These are phyloP conservation scores for Anastatus disparis DNA, from an alignment of 1,140 invertebrate genomes.

Conservation along the genomic window DNA sequence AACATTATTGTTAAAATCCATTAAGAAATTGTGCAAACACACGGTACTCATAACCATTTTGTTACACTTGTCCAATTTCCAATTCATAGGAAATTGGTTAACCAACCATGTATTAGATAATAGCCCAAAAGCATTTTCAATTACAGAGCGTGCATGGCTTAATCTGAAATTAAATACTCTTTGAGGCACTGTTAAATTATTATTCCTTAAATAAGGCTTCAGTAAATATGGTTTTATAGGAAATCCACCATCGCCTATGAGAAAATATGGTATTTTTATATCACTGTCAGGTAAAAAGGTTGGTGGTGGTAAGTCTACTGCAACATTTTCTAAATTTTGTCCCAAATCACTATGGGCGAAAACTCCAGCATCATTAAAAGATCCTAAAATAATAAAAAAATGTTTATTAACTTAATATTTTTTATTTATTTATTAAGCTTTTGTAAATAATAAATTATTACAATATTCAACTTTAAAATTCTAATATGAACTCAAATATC, in stretches of 20 bases:
- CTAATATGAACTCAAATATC: too few species aligned
- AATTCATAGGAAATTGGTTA: neutral
- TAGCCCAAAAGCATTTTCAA: neutral
- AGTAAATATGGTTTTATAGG: neutral
- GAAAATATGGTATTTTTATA: neutral
- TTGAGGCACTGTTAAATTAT: neutral
- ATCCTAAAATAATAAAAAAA: neutral
- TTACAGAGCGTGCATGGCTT: neutral
- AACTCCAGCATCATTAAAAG: neutral
- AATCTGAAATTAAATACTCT: constrained; percentile 1
- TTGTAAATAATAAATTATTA: too few species aligned
- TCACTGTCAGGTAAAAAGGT: neutral
- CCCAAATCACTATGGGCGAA: constrained; percentile 6
- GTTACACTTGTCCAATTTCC: neutral
- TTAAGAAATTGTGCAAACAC: neutral
- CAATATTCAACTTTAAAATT: neutral
- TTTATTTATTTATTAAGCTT: too few species aligned
- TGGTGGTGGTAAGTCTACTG: neutral
- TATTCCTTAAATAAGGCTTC: neutral
- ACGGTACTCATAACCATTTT: neutral
- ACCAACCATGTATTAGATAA: neutral
- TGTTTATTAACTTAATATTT: too few species aligned
- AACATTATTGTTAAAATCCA: neutral
- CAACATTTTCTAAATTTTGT: neutral
- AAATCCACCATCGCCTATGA: neutral